Conservation (phyloP, 2,888 invertebrate species). For the Patella ulyssiponensis region DNA sequence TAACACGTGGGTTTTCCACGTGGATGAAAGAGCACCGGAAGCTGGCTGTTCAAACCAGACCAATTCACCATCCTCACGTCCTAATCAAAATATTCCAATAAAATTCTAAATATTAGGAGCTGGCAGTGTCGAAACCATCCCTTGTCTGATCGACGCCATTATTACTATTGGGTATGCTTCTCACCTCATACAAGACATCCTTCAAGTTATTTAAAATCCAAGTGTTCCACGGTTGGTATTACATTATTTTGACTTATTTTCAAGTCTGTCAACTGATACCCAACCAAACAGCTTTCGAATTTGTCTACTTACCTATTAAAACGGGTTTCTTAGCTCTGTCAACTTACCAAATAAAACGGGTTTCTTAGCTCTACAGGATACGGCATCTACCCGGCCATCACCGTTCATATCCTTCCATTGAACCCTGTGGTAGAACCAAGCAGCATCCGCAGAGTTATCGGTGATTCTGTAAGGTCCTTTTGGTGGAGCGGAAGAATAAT, state of each 20-base stretch:
- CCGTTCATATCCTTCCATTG: conserved; percentile 50
- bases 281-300: too few species aligned
- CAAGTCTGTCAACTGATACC: too few species aligned
- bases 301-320: too few species aligned
- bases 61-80: conserved; percentile 44
- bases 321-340: too few species aligned
- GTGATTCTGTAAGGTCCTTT: conserved; percentile 9
- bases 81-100: conserved; percentile 24
- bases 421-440: conserved; percentile 49
- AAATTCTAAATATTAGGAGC: neutral
- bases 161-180: too few species aligned
- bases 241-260: too few species aligned
- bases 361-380: conserved; percentile 39
- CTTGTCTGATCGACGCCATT: too few species aligned
- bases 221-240: too few species aligned
- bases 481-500: conserved; percentile 31
- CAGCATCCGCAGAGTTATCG: conserved; percentile 7
- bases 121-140: too few species aligned
- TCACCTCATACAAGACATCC: too few species aligned
- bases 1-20: conserved; percentile 53
- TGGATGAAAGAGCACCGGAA: conserved; percentile 31
- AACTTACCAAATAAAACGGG: conserved; percentile 28
- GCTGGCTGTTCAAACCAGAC: conserved; percentile 57
- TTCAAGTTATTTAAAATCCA: too few species aligned
- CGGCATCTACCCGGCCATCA: conserved; percentile 43